phyloP scores from a whole-genome alignment of 1,140 invertebrate species.

The Drosophila sp. region DNA sequence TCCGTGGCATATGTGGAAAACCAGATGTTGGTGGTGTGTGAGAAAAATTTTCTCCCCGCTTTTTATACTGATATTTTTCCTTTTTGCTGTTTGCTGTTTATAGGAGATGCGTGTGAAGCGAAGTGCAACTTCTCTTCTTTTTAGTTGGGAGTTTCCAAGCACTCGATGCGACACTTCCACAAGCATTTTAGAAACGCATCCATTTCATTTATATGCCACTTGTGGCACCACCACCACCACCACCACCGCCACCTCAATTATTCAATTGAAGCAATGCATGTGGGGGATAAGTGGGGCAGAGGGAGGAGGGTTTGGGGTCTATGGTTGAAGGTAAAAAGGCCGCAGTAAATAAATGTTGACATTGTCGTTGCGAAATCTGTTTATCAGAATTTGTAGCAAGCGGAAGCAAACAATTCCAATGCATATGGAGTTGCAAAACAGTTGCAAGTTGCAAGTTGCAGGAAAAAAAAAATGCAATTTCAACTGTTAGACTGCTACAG shows the following conservation, averaged over 20 bases:
- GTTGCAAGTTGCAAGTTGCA: neutral
- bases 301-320: neutral
- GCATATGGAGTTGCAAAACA: constrained; percentile 33
- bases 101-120: constrained; percentile 66
- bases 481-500: constrained; percentile 7
- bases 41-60: constrained; percentile 60
- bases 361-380: constrained; percentile 40
- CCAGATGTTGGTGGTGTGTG: constrained; percentile 66
- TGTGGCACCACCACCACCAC: constrained; percentile 59
- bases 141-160: constrained; percentile 40
- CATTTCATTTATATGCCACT: constrained; percentile 81
- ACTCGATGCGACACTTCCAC: constrained; percentile 36
- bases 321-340: neutral
- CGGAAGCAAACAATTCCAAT: constrained; percentile 49
- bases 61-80: neutral
- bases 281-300: constrained; percentile 25
- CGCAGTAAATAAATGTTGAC: constrained; percentile 35
- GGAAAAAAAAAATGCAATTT: constrained; percentile 47
- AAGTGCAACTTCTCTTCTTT: constrained; percentile 47
- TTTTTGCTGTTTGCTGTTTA: constrained; percentile 38
- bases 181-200: constrained; percentile 60
- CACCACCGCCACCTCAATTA: constrained; percentile 66
- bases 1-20: constrained; percentile 68
- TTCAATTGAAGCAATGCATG: constrained; percentile 66
- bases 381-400: constrained; percentile 41